Evolutionary conservation across 2,888 invertebrate species (phyloP).

Genomic region (Plebejus melissa): DNA sequence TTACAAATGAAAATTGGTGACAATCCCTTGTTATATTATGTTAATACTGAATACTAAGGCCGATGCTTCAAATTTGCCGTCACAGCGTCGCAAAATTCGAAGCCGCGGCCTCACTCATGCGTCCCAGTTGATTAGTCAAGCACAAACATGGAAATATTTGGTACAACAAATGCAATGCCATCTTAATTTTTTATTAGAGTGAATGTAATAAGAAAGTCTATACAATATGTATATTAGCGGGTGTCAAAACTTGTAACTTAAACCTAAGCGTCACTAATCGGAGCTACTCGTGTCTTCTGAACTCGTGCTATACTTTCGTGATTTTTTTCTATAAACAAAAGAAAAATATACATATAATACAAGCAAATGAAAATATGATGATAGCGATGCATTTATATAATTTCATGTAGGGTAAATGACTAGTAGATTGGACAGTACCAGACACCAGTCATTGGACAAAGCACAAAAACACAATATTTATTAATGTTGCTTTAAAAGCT

Average conservation of each 20-base stretch:
- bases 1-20: background rate
- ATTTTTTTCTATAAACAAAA: conserved; percentile 76
- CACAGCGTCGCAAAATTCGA: background rate
- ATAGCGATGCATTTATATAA: conserved; percentile 44
- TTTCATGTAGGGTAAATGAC: too few relatives aligned
- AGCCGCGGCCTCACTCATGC: background rate
- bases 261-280: conserved; percentile 61
- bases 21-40: background rate
- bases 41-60: background rate
- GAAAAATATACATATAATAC: conserved; percentile 43
- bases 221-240: conserved; percentile 36
- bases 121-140: background rate
- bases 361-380: conserved; percentile 54
- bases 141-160: conserved; percentile 6
- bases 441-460: too few relatives aligned
- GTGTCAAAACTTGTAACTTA: conserved; percentile 50
- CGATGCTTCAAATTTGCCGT: background rate
- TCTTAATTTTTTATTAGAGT: conserved; percentile 21
- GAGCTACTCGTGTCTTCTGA: conserved; percentile 71
- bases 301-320: conserved; percentile 73
- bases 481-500: too few relatives aligned
- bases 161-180: background rate
- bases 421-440: too few relatives aligned
- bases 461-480: too few relatives aligned
- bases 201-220: conserved; percentile 21